Evolutionary conservation across 1,140 invertebrate genomes (phyloP), one percentile per base, ranked within the genome.

Genomic region (Heterodera carotae): DNA sequence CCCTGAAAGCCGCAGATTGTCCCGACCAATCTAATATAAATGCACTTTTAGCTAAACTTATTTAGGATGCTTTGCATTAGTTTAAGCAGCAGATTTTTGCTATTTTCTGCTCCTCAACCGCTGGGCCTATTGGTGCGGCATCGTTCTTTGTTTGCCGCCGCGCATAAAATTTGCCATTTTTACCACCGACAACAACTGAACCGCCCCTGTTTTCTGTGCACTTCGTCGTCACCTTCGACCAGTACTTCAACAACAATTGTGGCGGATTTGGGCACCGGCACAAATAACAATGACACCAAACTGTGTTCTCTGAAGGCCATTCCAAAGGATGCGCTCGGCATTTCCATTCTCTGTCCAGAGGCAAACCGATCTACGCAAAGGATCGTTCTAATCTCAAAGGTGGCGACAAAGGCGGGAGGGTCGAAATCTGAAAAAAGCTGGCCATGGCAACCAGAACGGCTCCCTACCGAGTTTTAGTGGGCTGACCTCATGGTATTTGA

Each of bases 301-400:
- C 22, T 85, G n/a, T 75, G 84, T 34, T 64, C 81, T n/a, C 69
- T 86, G 27, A 79, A 60, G 7, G 69, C 80, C 48, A 80, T 84
- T 29, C 53, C 82, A n/a, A 5, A 25, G 15, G 82, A 82, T 68
- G 75, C 82, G 27, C 68, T 84, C 33, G 83, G 83, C 27, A 34
- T 36, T 67, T 78, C 83, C 7, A 86, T 84, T 34, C 60, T 84
- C 39, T 69, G 84, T 53, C 43, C 69, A 22, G 71, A 83, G 62
- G 84, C 64, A 53, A 86, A 82, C 69, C 68, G 72, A 53, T 53
- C 43, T 25, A 15, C 83, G 27, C 79, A 69, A 25, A 73, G 62
- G 31, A 76, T 75, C 5, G 69, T 84, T 29, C 34, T 74, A n/a
- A 72, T 81, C 59, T 83, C 83, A n/a, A 84, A 84, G 72, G 82